These are phyloP conservation scores for Aphidius gifuensis DNA, from an alignment of 1,140 invertebrate genomes.

Conservation along the genomic window DNA sequence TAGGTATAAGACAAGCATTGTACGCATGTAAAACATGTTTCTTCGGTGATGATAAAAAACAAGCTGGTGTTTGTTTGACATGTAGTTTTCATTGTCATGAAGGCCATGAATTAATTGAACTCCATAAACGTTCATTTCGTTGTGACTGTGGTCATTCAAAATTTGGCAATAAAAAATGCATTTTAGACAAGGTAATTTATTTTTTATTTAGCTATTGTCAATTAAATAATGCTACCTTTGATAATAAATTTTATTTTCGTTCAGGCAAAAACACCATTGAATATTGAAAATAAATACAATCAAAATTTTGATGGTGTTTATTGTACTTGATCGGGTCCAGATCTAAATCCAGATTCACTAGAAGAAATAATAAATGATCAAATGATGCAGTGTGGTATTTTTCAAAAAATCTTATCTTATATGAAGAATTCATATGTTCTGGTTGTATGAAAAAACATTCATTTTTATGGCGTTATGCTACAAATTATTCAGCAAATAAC, in stretches of 20 bases:
- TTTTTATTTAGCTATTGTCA: not conserved
- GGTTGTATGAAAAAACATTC: conserved; percentile 69
- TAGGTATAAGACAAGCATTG: conserved; percentile 88
- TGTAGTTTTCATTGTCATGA: conserved; percentile 95
- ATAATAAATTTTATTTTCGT: conserved; percentile 21
- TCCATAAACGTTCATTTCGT: conserved; percentile 94
- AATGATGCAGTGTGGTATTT: conserved; percentile 96
- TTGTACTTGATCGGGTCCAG: conserved; percentile 88
- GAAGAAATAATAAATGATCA: conserved; percentile 77
- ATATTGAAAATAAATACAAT: conserved; percentile 82
- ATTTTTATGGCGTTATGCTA: conserved; percentile 73
- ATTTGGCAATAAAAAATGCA: conserved; percentile 72
- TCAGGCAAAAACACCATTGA: conserved; percentile 63
- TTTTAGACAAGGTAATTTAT: conserved; percentile 62
- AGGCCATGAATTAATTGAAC: conserved; percentile 90
- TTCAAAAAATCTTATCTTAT: conserved; percentile 71
- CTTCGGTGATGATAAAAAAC: conserved; percentile 52
- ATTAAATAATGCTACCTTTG: conserved; percentile 8
- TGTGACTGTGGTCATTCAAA: conserved; percentile 96
- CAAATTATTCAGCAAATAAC: conserved; percentile 38
- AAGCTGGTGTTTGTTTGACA: conserved; percentile 88
- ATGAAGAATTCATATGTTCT: conserved; percentile 77
- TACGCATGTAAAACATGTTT: conserved; percentile 94
- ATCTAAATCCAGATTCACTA: conserved; percentile 86
- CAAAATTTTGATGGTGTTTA: conserved; percentile 94